phyloP scores from a whole-genome alignment of 2,113 vertebrate genomes.

The Lutjanus erythropterus region DNA sequence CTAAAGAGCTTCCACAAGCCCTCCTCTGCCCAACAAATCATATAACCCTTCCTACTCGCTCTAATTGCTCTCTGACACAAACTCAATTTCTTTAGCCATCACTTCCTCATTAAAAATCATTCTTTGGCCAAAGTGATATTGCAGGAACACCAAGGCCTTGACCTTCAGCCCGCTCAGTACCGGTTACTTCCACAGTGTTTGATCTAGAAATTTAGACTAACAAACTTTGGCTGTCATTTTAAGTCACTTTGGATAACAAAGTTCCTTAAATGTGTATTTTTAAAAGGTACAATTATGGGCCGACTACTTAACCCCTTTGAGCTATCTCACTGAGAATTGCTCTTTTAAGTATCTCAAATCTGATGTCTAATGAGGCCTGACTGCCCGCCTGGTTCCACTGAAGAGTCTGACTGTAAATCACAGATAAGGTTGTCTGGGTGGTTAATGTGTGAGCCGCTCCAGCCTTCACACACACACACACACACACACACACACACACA shows the following conservation, averaged over 20 bases:
- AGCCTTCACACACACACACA: slow-evolving; percentile 14
- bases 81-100: slow-evolving; percentile 17
- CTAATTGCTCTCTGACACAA: not conserved
- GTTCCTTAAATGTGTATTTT: not conserved
- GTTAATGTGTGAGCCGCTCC: slow-evolving; percentile 53
- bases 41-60: not conserved
- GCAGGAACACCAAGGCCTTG: not conserved
- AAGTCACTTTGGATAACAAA: not conserved
- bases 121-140: not conserved
- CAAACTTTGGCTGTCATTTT: not conserved
- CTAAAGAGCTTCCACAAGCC: slow-evolving; percentile 13
- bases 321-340: slow-evolving; percentile 31
- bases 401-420: slow-evolving; percentile 60
- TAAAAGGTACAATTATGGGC: slow-evolving; percentile 17
- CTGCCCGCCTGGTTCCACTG: slow-evolving; percentile 43
- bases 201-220: not conserved
- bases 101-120: slow-evolving; percentile 11
- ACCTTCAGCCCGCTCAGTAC: not conserved
- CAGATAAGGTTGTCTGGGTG: slow-evolving; percentile 65
- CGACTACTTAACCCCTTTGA: slow-evolving; percentile 24
- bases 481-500: slow-evolving; percentile 12
- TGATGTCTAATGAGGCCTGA: slow-evolving; percentile 63
- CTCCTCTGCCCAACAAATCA: slow-evolving; percentile 21
- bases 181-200: not conserved
- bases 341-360: slow-evolving; percentile 57